Conservation (phyloP, 2,797 vertebrate species). For the Lutjanus campechanus region DNA sequence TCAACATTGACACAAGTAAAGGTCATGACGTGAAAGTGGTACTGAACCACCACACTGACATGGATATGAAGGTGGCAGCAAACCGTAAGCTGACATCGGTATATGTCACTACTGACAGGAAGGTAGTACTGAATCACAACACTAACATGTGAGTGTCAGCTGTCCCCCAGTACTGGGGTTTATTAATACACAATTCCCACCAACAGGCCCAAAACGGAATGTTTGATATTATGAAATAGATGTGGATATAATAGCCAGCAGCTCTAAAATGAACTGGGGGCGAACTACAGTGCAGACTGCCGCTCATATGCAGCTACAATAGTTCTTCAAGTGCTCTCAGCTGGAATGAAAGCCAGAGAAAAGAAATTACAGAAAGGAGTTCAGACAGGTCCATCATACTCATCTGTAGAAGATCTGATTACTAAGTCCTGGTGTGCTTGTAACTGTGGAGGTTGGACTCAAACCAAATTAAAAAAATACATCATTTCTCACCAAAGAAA, state of each 20-base stretch:
- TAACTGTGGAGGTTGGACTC: neutral
- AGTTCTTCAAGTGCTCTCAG: conserved; percentile 5
- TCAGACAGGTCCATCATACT: neutral
- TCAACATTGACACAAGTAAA: no score
- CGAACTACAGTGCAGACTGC: neutral
- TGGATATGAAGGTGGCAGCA: no score
- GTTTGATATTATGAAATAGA: neutral
- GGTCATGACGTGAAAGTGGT: no score
- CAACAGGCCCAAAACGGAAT: neutral
- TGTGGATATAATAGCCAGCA: neutral
- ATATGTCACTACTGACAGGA: neutral
- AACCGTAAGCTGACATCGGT: no score
- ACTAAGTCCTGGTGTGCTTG: neutral
- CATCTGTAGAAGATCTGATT: neutral
- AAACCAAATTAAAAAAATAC: neutral
- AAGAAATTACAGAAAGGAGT: neutral
- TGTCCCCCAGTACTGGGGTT: neutral
- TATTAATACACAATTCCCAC: neutral
- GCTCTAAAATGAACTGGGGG: no score
- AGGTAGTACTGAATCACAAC: neutral
- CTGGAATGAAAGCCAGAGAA: neutral
- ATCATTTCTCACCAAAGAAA: neutral
- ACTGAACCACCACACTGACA: no score
- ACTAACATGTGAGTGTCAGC: neutral
- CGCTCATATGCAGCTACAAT: conserved; percentile 11